Percentiles rank a stretch among this genome's conserved stretches.
These are phyloP conservation scores for Camponotus floridanus DNA, from an alignment of 1,140 invertebrate species.

Conservation along the genomic window DNA sequence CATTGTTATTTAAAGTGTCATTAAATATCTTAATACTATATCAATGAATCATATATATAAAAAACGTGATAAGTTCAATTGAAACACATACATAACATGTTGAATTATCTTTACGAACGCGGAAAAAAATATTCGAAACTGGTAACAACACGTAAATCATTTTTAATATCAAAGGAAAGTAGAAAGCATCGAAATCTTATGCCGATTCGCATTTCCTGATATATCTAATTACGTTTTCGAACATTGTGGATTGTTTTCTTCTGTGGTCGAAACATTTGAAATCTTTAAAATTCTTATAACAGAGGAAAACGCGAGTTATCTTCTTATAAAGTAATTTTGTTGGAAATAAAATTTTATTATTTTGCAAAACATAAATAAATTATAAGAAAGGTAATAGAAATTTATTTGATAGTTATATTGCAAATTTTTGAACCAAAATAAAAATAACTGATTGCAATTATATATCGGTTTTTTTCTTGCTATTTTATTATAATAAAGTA, in stretches of 20 bases:
- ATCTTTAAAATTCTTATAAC: background rate
- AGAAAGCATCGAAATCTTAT: constrained; percentile 38
- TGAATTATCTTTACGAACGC: background rate
- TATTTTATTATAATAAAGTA: background rate
- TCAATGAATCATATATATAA: background rate
- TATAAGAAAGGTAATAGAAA: background rate
- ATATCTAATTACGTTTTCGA: constrained; percentile 5
- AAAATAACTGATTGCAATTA: background rate
- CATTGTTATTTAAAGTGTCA: background rate
- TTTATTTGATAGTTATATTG: constrained; percentile 4
- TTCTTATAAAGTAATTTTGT: background rate
- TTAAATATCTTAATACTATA: background rate
- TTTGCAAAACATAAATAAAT: background rate
- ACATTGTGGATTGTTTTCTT: constrained; percentile 3
- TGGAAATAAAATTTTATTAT: background rate
- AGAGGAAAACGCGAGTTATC: background rate
- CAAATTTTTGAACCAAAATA: background rate
- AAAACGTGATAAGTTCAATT: background rate
- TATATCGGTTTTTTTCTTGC: background rate
- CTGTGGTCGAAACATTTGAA: background rate
- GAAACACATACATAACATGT: background rate
- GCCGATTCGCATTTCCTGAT: background rate
- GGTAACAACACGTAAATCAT: background rate
- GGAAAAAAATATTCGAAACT: background rate
- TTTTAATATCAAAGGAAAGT: constrained; percentile 5